A percentile compares a stretch with the other conserved stretches of the same genome.
phyloP scores from a whole-genome alignment of 1,140 invertebrate genomes.

The Phymastichus coffea region DNA sequence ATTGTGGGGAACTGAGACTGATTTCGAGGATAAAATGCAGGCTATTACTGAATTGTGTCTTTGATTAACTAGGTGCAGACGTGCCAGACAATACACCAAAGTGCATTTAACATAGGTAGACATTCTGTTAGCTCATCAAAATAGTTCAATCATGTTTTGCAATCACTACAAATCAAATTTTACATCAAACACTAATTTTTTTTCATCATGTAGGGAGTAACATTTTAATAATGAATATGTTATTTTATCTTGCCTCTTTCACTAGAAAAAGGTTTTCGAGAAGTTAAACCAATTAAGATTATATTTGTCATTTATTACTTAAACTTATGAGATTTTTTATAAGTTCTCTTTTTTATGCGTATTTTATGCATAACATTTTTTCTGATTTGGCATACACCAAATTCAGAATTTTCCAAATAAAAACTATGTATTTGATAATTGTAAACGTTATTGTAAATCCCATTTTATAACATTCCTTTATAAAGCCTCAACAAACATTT shows the following conservation, averaged over 20 bases:
- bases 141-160: constrained; percentile 10
- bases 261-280: constrained; percentile 22
- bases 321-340: constrained; percentile 27
- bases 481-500: background rate
- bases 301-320: constrained; percentile 18
- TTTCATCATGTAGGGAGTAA: constrained; percentile 1
- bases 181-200: no score
- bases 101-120: constrained; percentile 30
- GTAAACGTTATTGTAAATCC: background rate
- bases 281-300: constrained; percentile 4
- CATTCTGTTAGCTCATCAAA: constrained; percentile 23
- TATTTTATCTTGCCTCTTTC: constrained; percentile 29
- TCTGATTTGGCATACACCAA: constrained; percentile 15
- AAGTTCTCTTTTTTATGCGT: constrained; percentile 25
- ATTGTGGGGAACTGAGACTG: constrained; percentile 25
- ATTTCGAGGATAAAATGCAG: constrained; percentile 18
- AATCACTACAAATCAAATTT: background rate
- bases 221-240: constrained; percentile 6
- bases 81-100: constrained; percentile 30
- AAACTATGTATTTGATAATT: constrained; percentile 11
- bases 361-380: constrained; percentile 17
- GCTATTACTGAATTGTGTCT: constrained; percentile 15
- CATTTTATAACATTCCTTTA: background rate
- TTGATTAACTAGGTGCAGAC: constrained; percentile 19
- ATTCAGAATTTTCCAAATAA: constrained; percentile 8